Evolutionary conservation across 2,113 vertebrate species (phyloP), one percentile per base, ranked within the genome.

Genomic region (Brienomyrus brachyistius): DNA sequence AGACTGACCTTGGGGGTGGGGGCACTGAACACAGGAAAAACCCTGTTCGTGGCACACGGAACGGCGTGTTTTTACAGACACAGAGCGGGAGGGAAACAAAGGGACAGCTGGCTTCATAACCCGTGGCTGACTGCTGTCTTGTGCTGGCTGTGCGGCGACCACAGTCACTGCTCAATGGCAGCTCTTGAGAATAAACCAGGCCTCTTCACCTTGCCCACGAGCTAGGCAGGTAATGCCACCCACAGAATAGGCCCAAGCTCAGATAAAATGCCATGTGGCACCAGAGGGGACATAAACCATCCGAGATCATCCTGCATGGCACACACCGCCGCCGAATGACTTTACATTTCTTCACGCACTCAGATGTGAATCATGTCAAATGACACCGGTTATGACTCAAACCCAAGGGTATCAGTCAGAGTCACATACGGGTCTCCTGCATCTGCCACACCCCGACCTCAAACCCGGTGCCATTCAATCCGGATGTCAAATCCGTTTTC

Each of bases 1-100:
- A 45, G 77, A 35, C 88, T 70, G 88, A 89, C 77, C 88, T 83
- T 83, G 88, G 51, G 88, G 17, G 35, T 31, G 66, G 70, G 70
- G 74, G 19, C 52, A 4, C 86, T 27, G 59, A 51, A 52, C 88
- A 89, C 88, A 82, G 88, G 88, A 89, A 89, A 54, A 50, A 45
- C 48, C 27, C 74, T 82, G 62, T 43, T 17, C 85, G 47, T 88
- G 45, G 87, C 56, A 45, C 13, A 43, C n/a, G 10, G 50, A 80
- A n/a, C 31, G 6, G 62, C 6, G 15, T 82, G 74, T 40, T 84
- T 89, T 51, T 82, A 83, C 50, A 74, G 66, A 48, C 35, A 45
- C n/a, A 8, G 70, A 54, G 48, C 7, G 5, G 70, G 27, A 48
- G 66, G 8, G 6, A 27, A 74, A 88, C 48, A 88, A 35, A 74